These are phyloP conservation scores for Malurus leucopterus DNA, from an alignment of 2,797 vertebrate genomes.

Conservation along the genomic window DNA sequence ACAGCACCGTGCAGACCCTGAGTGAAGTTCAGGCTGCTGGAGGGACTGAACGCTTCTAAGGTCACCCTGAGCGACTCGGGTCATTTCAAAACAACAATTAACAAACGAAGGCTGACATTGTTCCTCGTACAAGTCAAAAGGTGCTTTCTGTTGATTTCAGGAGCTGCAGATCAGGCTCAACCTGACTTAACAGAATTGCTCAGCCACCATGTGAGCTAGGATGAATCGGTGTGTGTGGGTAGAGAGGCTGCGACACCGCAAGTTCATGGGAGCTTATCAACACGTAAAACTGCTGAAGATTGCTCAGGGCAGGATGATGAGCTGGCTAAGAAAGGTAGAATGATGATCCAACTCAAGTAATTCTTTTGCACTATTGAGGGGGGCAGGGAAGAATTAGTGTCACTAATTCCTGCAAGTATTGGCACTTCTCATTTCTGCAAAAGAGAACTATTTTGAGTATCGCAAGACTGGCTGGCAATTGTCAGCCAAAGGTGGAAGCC, in stretches of 20 bases:
- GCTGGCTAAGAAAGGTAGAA: neutral
- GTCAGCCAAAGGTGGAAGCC: conserved; percentile 28
- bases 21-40: neutral
- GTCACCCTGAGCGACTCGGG: neutral
- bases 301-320: neutral
- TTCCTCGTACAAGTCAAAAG: neutral
- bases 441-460: neutral
- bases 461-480: neutral
- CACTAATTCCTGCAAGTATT: neutral
- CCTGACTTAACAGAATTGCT: neutral
- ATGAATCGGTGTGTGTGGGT: neutral
- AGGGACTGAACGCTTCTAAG: neutral
- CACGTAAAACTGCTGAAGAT: neutral
- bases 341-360: neutral
- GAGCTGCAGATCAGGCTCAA: neutral
- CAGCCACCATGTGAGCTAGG: neutral
- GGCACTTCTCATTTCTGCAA: conserved; percentile 36
- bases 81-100: neutral
- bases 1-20: accelerated
- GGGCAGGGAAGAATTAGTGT: neutral
- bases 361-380: neutral
- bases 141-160: neutral
- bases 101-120: neutral
- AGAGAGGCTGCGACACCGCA: neutral
- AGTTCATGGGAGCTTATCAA: neutral